Evolutionary conservation across 2,888 invertebrate species (phyloP).

Genomic region (Spodoptera littoralis): DNA sequence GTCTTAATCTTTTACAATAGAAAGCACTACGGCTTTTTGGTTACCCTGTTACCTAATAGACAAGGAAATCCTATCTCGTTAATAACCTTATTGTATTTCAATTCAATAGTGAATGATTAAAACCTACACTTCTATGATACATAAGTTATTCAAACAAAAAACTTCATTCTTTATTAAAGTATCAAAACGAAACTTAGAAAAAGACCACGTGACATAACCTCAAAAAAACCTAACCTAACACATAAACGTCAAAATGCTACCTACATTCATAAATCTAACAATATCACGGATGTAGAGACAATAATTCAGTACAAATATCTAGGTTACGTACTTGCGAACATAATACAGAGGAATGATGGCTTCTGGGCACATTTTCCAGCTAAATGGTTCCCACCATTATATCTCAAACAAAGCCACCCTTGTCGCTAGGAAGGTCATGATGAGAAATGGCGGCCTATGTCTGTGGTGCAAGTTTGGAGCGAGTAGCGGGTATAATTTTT

Average conservation of each 20-base stretch:
- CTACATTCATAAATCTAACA: slow-evolving; percentile 10
- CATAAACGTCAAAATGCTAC: background rate
- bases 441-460: slow-evolving; percentile 74
- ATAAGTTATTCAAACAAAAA: too few relatives aligned
- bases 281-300: slow-evolving; percentile 33
- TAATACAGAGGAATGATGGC: slow-evolving; percentile 62
- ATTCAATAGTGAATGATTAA: too few relatives aligned
- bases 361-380: slow-evolving; percentile 75
- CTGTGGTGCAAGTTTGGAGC: slow-evolving; percentile 49
- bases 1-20: too few relatives aligned
- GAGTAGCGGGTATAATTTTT: slow-evolving; percentile 12
- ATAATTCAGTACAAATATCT: slow-evolving; percentile 52
- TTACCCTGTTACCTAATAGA: too few relatives aligned
- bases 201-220: too few relatives aligned
- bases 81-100: too few relatives aligned
- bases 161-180: too few relatives aligned
- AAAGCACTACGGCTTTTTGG: too few relatives aligned
- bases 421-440: slow-evolving; percentile 80
- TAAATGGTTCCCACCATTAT: slow-evolving; percentile 80
- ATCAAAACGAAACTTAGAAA: too few relatives aligned
- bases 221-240: too few relatives aligned
- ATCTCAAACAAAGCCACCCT: slow-evolving; percentile 80
- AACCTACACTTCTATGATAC: too few relatives aligned
- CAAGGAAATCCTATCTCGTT: too few relatives aligned
- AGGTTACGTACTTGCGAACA: slow-evolving; percentile 48